These are phyloP conservation scores for Kryphioiulus occultus DNA, from an alignment of 2,888 invertebrate genomes.

Conservation along the genomic window DNA sequence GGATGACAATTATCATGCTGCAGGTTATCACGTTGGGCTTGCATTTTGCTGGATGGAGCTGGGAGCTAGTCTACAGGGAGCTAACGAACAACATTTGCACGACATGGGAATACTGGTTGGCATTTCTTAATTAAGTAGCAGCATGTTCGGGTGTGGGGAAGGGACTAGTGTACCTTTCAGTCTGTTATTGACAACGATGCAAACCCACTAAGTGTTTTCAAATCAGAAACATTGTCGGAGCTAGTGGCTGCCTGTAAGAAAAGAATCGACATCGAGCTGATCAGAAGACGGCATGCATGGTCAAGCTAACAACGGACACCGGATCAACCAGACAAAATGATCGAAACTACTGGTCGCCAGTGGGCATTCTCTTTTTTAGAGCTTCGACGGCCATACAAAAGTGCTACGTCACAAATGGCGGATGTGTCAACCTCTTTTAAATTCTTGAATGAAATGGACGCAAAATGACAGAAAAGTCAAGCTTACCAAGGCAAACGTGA, in stretches of 20 bases:
- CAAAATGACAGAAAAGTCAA: constrained; percentile 6
- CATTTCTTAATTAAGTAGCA: constrained; percentile 12
- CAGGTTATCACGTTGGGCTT: background rate
- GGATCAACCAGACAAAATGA: constrained; percentile 3
- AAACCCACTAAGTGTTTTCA: constrained; percentile 93
- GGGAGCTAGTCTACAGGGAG: background rate
- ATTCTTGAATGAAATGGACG: background rate
- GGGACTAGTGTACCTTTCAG: constrained; percentile 61
- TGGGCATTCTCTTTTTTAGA: constrained; percentile 61
- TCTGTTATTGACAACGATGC: constrained; percentile 96
- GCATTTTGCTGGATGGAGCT: background rate
- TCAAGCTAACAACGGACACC: background rate
- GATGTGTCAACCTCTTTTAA: background rate
- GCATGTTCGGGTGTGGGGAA: background rate
- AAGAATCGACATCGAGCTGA: constrained; percentile 37
- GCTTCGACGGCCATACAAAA: background rate
- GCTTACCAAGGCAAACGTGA: constrained; percentile 87
- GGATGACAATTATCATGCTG: background rate
- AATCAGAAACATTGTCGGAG: constrained; percentile 71
- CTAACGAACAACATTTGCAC: background rate
- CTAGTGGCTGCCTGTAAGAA: constrained; percentile 44
- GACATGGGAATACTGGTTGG: background rate
- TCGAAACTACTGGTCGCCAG: background rate
- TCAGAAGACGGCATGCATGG: constrained; percentile 32
- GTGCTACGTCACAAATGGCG: background rate